Conservation (phyloP, 2,888 invertebrate genomes). For the Dioctria rufipes region DNA sequence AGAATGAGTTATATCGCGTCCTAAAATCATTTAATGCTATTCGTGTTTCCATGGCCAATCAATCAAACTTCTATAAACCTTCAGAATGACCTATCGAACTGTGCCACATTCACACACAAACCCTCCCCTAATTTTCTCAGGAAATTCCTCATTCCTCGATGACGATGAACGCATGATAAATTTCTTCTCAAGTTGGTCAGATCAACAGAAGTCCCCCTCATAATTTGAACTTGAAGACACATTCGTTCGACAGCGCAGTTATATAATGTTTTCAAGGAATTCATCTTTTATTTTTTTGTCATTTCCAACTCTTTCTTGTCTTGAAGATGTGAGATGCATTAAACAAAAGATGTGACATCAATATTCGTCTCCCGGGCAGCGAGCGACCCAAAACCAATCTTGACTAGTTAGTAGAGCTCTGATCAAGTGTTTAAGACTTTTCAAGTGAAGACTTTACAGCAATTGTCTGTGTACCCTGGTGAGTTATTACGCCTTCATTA, state of each 20-base stretch:
- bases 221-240: not conserved
- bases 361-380: not conserved
- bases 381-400: too few species aligned
- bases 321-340: conserved; percentile 27
- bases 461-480: conserved; percentile 18
- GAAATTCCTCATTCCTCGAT: conserved; percentile 46
- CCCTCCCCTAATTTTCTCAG: conserved; percentile 46
- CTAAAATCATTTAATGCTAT: too few species aligned
- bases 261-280: conserved; percentile 39
- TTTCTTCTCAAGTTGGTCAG: conserved; percentile 11
- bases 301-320: conserved; percentile 6
- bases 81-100: conserved; percentile 36
- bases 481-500: conserved; percentile 44
- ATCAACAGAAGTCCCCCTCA: not conserved
- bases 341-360: conserved; percentile 41
- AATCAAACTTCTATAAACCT: conserved; percentile 40
- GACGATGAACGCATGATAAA: conserved; percentile 44
- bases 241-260: conserved; percentile 21
- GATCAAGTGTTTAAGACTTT: conserved; percentile 14
- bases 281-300: conserved; percentile 28
- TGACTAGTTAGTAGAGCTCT: not conserved
- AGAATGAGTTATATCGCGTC: too few species aligned
- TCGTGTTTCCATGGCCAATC: conserved; percentile 18
- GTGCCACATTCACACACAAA: conserved; percentile 11
- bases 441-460: not conserved